Conservation (phyloP, 2,113 vertebrate species). For the Otolemur garnettii region DNA sequence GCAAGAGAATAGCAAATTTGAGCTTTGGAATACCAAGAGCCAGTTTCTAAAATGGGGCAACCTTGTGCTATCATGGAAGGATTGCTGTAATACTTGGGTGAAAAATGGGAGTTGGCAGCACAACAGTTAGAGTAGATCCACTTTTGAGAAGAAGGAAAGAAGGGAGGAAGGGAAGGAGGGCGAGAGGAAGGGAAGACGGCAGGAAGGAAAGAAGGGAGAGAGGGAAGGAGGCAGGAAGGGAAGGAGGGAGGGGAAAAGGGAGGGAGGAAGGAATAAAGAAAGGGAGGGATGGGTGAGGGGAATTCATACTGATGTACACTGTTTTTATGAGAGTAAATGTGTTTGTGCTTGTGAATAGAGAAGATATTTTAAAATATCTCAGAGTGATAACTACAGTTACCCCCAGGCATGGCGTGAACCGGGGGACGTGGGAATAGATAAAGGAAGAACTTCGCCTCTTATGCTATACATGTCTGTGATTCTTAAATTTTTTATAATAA, state of each 20-base stretch:
- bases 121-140: background rate
- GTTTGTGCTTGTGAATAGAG: background rate
- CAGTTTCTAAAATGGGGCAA: background rate
- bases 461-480: background rate
- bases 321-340: background rate
- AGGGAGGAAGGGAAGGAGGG: background rate
- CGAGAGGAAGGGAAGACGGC: background rate
- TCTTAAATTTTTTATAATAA: background rate
- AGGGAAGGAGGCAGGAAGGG: too few relatives aligned
- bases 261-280: too few relatives aligned
- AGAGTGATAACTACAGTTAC: background rate
- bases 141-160: background rate
- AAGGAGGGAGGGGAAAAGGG: too few relatives aligned
- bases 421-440: background rate
- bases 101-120: background rate
- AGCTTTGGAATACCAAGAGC: background rate
- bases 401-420: fast-evolving
- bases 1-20: background rate
- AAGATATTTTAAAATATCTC: background rate
- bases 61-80: background rate
- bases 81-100: background rate
- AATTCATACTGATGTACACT: background rate
- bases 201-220: background rate
- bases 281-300: background rate
- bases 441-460: background rate